Base-by-base conservation (phyloP, 2,888 invertebrate genomes). In the Sipunculus nudus region DNA sequence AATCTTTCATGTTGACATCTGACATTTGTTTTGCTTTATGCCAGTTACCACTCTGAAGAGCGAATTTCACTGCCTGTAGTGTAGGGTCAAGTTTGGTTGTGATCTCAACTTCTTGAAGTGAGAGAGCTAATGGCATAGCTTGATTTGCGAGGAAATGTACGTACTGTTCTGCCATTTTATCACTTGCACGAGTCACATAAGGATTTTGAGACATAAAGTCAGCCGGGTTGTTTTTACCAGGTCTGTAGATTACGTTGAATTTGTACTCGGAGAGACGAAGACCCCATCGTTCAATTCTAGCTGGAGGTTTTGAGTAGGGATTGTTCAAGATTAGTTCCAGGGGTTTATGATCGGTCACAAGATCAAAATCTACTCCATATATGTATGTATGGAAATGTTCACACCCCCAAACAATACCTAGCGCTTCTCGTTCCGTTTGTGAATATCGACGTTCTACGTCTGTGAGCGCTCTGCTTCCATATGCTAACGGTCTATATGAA, bases 141-240 rank as follows among this genome's bases (percentile, higher is more conserved):
- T 39, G 40, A 21, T 41, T 28, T 3, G 47, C 46, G 13, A 63
- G 29, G 26, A 53, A 63, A 43, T 61, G 60, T n/a, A 66, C 53
- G 53, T 66, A 61, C 32, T 60, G 46, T n/a, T 66, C 66, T n/a
- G 53, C 53, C n/a, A 57, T n/a, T n/a, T n/a, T n/a, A n/a, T n/a
- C n/a, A n/a, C n/a, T n/a, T n/a, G n/a, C n/a, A n/a, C n/a, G n/a
- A n/a, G n/a, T n/a, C n/a, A n/a, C n/a, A n/a, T 38, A 50, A 32
- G 65, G 65, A 23, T 67, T 62, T 28, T 68, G 52, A 13, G 71
- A 68, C 52, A 75, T 59, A 25, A 61, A 71, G 41, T 71, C 73
- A 21, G 62, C 64, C 21, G 67, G 63, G 53, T 74, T 71, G 8
- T 58, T 48, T 41, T n/a, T 21, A 16, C 73, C 70, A 28, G 64